These are phyloP conservation scores for Stegodyphus mimosarum DNA, from an alignment of 1,140 invertebrate genomes.

Conservation along the genomic window DNA sequence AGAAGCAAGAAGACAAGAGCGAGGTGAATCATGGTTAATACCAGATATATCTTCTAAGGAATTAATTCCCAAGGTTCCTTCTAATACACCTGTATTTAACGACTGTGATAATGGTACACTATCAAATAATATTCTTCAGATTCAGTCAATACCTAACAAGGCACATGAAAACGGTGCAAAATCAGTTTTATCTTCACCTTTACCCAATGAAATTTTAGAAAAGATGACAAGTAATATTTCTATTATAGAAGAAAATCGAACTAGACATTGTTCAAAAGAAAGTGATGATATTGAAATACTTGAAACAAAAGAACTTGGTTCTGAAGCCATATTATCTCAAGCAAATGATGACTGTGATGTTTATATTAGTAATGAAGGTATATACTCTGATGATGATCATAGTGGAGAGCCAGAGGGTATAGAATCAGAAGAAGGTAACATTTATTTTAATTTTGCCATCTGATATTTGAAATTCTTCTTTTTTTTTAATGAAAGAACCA, in stretches of 20 bases:
- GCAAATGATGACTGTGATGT: constrained; percentile 29
- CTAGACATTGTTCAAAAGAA: constrained; percentile 8
- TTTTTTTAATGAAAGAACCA: not conserved
- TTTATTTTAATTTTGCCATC: not conserved
- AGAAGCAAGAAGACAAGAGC: constrained; percentile 31
- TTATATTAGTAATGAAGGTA: constrained; percentile 1
- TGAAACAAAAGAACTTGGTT: not conserved
- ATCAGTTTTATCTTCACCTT: no score
- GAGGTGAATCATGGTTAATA: constrained; percentile 40
- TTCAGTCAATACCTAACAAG: not conserved
- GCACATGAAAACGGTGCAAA: no score
- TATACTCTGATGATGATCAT: not conserved
- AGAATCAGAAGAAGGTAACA: constrained; percentile 45
- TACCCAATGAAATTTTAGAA: no score
- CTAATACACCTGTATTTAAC: constrained; percentile 21
- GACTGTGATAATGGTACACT: not conserved
- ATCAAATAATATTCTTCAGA: not conserved
- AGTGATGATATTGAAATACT: constrained; percentile 47
- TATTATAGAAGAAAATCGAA: not conserved
- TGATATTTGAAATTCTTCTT: not conserved
- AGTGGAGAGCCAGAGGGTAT: not conserved
- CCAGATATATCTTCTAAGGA: constrained; percentile 3
- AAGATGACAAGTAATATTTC: no score
- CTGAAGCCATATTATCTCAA: not conserved
- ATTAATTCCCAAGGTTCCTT: constrained; percentile 16